Conservation (phyloP, 2,113 vertebrate species). For the Nestor notabilis region DNA sequence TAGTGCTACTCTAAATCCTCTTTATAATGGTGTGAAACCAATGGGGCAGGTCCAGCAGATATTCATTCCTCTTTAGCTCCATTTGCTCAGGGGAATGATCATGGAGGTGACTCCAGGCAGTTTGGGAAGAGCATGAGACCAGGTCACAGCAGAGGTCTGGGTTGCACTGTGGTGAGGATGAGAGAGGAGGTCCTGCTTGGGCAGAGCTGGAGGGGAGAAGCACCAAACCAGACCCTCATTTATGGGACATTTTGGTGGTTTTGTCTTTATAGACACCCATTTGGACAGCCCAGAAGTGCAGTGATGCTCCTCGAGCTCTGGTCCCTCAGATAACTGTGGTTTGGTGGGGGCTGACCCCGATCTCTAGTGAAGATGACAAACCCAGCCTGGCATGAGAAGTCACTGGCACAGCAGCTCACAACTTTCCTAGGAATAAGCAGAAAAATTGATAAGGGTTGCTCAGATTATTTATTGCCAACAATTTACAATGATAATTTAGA, state of each 20-base stretch:
- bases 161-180: fast-evolving
- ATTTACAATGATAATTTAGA: neutral
- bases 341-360: neutral
- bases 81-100: fast-evolving
- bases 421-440: neutral
- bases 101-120: neutral
- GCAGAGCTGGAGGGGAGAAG: neutral
- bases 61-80: fast-evolving
- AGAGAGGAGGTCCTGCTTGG: neutral
- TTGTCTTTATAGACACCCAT: fast-evolving
- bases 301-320: neutral
- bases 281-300: neutral
- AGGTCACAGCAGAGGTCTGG: neutral
- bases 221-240: neutral
- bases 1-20: neutral
- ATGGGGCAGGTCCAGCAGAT: neutral
- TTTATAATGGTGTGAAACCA: neutral
- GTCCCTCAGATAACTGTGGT: fast-evolving
- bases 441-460: neutral
- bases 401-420: fast-evolving
- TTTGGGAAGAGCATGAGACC: fast-evolving
- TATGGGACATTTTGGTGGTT: fast-evolving
- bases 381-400: neutral
- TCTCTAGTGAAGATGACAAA: neutral
- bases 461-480: neutral